Percentiles rank a stretch among this genome's conserved stretches.
phyloP scores from a whole-genome alignment of 1,140 invertebrate species.

The Adoxophyes honmai region DNA sequence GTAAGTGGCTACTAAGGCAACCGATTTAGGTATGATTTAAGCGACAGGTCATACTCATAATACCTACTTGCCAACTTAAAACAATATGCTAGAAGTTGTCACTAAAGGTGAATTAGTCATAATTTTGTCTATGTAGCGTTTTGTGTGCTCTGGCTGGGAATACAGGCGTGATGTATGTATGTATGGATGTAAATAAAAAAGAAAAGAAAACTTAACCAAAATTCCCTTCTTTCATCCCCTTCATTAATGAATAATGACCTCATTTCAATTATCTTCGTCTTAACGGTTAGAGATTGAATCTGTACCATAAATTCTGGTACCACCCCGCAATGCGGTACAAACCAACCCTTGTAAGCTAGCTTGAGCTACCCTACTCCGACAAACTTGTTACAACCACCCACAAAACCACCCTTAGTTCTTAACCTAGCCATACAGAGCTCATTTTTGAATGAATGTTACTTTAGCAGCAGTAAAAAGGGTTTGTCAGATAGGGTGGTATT shows the following conservation, averaged over 20 bases:
- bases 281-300: conserved; percentile 4
- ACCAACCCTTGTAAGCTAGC: conserved; percentile 1
- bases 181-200: too few relatives aligned
- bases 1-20: too few relatives aligned
- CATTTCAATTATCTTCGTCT: conserved; percentile 1
- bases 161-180: too few relatives aligned
- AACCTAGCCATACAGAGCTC: not conserved
- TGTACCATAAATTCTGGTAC: conserved; percentile 14
- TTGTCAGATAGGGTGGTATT: not conserved
- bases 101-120: too few relatives aligned
- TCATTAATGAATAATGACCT: not conserved
- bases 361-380: not conserved
- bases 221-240: too few relatives aligned
- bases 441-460: not conserved
- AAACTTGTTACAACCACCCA: not conserved
- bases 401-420: not conserved
- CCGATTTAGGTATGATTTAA: too few relatives aligned
- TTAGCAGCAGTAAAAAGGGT: not conserved
- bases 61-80: too few relatives aligned
- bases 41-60: too few relatives aligned
- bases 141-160: too few relatives aligned
- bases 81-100: too few relatives aligned
- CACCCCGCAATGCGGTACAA: not conserved
- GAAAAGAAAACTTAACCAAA: too few relatives aligned
- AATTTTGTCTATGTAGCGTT: too few relatives aligned